Conservation (phyloP, 2,797 vertebrate genomes). For the Sphenodon punctatus region DNA sequence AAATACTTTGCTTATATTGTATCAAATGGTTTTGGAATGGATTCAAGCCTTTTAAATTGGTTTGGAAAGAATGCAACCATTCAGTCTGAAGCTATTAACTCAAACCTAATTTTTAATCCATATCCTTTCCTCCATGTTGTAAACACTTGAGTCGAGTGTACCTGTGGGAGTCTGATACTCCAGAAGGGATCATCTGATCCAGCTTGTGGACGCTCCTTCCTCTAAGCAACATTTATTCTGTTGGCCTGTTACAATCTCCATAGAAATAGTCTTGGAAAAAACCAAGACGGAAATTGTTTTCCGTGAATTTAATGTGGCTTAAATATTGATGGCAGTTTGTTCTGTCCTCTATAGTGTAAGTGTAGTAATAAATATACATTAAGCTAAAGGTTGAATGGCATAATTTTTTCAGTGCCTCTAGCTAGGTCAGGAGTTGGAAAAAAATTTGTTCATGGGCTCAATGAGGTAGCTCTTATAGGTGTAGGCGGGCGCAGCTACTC, state of each 20-base stretch:
- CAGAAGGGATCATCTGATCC: neutral
- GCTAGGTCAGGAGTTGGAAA: no score
- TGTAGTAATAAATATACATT: neutral
- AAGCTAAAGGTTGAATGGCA: neutral
- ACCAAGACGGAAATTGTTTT: neutral
- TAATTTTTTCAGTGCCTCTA: no score
- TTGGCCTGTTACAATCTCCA: neutral
- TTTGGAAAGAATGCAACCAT: neutral
- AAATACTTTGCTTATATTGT: neutral
- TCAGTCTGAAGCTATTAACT: neutral
- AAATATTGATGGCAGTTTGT: neutral
- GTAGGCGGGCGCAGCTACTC: no score
- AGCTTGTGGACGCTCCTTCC: neutral
- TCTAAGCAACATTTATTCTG: neutral
- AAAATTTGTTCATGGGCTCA: no score
- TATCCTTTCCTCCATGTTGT: neutral
- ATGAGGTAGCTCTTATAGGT: no score
- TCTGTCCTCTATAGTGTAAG: neutral
- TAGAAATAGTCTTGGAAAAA: neutral
- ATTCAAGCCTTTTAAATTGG: neutral
- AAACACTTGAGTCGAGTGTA: neutral
- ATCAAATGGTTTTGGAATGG: neutral
- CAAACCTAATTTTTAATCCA: neutral
- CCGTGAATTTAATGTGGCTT: neutral
- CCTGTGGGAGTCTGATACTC: neutral